phyloP scores from a whole-genome alignment of 2,888 invertebrate genomes.

The Drosophila putrida region DNA sequence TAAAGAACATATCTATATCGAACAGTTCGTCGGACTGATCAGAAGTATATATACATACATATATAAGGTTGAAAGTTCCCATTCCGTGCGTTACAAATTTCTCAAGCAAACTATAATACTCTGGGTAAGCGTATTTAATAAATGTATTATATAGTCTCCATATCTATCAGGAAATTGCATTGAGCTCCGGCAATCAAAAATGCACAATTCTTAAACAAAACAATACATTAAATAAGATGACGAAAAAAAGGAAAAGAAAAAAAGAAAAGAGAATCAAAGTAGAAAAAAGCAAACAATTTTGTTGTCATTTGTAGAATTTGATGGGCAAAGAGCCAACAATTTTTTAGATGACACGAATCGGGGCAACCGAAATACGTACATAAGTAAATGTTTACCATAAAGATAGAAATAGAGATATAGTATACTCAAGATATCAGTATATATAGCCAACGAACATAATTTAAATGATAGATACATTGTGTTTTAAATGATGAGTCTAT shows the following conservation, averaged over 20 bases:
- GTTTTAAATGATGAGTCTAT: conserved; percentile 6
- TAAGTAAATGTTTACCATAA: conserved; percentile 1
- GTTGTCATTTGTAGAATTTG: conserved; percentile 42
- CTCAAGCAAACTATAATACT: neutral
- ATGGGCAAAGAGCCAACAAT: conserved; percentile 50
- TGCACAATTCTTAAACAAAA: conserved; percentile 27
- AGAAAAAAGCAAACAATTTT: conserved; percentile 24
- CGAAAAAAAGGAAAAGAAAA: conserved; percentile 4
- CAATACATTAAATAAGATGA: conserved; percentile 10
- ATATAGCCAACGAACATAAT: conserved; percentile 4
- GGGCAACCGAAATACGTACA: conserved; percentile 17
- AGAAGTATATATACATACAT: no score
- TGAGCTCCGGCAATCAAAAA: conserved; percentile 23
- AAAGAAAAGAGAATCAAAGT: conserved; percentile 6
- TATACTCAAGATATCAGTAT: conserved; percentile 8
- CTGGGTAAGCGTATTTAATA: neutral
- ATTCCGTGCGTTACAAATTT: neutral
- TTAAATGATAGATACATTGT: conserved; percentile 7
- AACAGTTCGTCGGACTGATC: conserved; percentile 7
- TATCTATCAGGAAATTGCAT: conserved; percentile 47
- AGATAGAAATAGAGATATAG: neutral
- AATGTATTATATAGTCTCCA: conserved; percentile 2
- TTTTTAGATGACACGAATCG: conserved; percentile 43
- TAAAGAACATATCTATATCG: conserved; percentile 3
- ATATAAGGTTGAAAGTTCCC: neutral